Percentiles rank a stretch among this genome's conserved stretches.
Conservation (phyloP, 2,113 vertebrate genomes). For the Holacanthus passer region DNA sequence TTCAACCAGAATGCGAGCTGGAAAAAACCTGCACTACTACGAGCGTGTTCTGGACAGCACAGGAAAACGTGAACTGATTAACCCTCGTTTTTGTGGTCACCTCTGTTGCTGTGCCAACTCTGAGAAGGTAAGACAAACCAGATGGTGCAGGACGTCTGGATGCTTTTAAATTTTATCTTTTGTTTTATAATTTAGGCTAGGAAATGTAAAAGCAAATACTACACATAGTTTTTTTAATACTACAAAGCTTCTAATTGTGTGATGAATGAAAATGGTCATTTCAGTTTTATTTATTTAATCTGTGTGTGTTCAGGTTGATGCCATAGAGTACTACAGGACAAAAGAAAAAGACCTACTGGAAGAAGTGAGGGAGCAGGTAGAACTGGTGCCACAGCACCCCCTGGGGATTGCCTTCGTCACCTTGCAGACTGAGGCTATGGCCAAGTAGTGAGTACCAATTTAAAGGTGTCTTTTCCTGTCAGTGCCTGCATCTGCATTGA, state of each 20-base stretch:
- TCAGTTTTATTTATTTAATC: not conserved
- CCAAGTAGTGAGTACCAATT: constrained; percentile 88
- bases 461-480: not conserved
- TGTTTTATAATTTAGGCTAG: not conserved
- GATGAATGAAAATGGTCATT: not conserved
- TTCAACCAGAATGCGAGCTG: constrained; percentile 87
- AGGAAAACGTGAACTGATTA: constrained; percentile 83
- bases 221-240: not conserved
- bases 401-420: constrained; percentile 96
- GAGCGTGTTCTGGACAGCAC: constrained; percentile 79
- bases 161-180: not conserved
- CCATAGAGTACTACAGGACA: constrained; percentile 89
- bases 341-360: constrained; percentile 83
- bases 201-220: not conserved
- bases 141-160: not conserved
- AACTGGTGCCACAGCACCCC: constrained; percentile 76
- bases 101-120: constrained; percentile 89
- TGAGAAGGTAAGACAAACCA: constrained; percentile 83
- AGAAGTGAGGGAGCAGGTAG: constrained; percentile 81
- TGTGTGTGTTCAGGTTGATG: constrained; percentile 87
- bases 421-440: constrained; percentile 92
- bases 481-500: not conserved
- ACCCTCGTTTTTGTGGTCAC: constrained; percentile 87
- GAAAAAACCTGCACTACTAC: constrained; percentile 92
- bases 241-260: not conserved